Evolutionary conservation across 2,888 invertebrate genomes (phyloP).

Genomic region (Nemapogon koenigi): DNA sequence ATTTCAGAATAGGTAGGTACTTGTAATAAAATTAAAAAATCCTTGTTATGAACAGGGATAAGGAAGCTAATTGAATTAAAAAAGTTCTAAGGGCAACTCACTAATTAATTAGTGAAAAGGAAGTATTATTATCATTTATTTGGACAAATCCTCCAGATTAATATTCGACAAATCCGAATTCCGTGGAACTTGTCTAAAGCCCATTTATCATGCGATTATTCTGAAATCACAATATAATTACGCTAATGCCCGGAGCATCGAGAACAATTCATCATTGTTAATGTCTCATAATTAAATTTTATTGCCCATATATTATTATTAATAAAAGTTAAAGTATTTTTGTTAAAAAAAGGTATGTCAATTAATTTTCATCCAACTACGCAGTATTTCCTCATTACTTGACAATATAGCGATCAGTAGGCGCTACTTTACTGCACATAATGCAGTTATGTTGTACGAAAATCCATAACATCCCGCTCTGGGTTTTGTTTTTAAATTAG

Average conservation of each 20-base stretch:
- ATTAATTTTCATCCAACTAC: too few species aligned
- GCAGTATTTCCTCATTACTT: too few species aligned
- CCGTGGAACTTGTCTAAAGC: constrained; percentile 29
- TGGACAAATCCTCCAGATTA: constrained; percentile 1
- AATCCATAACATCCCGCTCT: too few species aligned
- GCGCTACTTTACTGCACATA: too few species aligned
- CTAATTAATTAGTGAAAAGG: constrained; percentile 6
- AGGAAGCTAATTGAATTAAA: constrained; percentile 4
- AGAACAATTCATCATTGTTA: constrained; percentile 40
- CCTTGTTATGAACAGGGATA: too few species aligned
- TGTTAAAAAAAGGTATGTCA: too few species aligned
- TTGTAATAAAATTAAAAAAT: too few species aligned
- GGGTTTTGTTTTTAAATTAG: too few species aligned
- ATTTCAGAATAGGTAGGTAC: too few species aligned
- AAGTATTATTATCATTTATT: constrained; percentile 5
- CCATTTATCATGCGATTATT: constrained; percentile 49
- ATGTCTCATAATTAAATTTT: constrained; percentile 47
- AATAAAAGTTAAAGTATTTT: too few species aligned
- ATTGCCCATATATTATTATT: constrained; percentile 35
- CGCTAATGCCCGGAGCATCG: constrained; percentile 32
- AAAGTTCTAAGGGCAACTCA: constrained; percentile 3
- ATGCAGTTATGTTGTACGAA: too few species aligned
- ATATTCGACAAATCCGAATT: constrained; percentile 7
- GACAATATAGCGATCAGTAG: too few species aligned
- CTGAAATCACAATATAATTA: constrained; percentile 51